Evolutionary conservation across 2,888 invertebrate genomes (phyloP).

Genomic region (Pachliopta kotzebuea): DNA sequence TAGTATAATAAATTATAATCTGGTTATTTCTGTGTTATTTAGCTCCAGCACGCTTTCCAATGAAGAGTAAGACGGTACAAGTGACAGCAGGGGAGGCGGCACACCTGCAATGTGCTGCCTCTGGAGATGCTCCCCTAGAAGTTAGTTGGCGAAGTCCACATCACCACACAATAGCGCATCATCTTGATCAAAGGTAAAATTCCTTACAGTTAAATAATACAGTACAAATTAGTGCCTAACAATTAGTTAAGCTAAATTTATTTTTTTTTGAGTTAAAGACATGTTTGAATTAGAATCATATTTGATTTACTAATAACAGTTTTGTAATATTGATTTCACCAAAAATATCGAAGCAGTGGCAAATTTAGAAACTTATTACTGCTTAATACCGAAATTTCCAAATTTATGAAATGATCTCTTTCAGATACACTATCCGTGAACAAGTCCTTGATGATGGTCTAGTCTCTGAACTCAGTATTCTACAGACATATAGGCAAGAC

Average conservation of each 20-base stretch:
- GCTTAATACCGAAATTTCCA: too few relatives aligned
- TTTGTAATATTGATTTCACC: too few relatives aligned
- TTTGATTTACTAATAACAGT: too few relatives aligned
- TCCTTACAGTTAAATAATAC: not conserved
- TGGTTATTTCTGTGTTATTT: too few relatives aligned
- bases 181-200: slow-evolving; percentile 83
- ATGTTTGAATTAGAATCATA: too few relatives aligned
- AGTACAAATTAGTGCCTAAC: too few relatives aligned
- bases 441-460: slow-evolving; percentile 89
- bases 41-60: slow-evolving; percentile 92
- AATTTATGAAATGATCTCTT: slow-evolving; percentile 10
- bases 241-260: not conserved
- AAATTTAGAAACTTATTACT: too few relatives aligned
- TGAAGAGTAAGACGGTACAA: slow-evolving; percentile 90
- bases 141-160: slow-evolving; percentile 92
- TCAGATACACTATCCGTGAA: slow-evolving; percentile 86
- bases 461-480: slow-evolving; percentile 91
- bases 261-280: not conserved
- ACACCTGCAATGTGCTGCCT: slow-evolving; percentile 91
- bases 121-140: slow-evolving; percentile 93
- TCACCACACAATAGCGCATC: slow-evolving; percentile 83
- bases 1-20: too few relatives aligned
- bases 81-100: slow-evolving; percentile 91
- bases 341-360: too few relatives aligned
- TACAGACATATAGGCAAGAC: slow-evolving; percentile 92